A percentile compares a stretch with the other conserved stretches of the same genome.
These are phyloP conservation scores for Leptopilina boulardi DNA, from an alignment of 1,140 invertebrate species.

Conservation along the genomic window DNA sequence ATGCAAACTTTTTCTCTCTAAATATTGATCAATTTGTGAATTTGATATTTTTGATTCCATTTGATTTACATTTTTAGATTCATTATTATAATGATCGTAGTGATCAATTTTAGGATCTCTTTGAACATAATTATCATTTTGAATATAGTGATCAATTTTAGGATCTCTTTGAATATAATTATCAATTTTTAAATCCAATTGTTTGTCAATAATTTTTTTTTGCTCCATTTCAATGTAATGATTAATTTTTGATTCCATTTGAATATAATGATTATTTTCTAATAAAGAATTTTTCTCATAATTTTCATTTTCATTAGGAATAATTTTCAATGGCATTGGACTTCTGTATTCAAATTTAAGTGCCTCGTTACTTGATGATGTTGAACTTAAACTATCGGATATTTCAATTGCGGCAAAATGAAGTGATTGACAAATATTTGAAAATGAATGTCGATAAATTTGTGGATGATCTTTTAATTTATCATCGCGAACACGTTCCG, in stretches of 20 bases:
- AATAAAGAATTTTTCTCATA: too few relatives aligned
- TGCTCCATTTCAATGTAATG: not conserved
- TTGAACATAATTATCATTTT: too few relatives aligned
- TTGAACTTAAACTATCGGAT: not conserved
- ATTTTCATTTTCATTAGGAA: too few relatives aligned
- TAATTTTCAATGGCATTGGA: not conserved
- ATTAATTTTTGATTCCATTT: not conserved
- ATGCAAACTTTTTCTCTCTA: not conserved
- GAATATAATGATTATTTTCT: not conserved
- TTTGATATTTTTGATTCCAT: not conserved
- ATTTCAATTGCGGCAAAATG: not conserved
- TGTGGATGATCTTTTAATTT: not conserved
- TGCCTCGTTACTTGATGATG: not conserved
- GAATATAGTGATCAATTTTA: not conserved
- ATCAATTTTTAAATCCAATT: too few relatives aligned
- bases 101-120: too few relatives aligned
- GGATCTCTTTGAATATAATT: not conserved
- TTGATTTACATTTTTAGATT: too few relatives aligned
- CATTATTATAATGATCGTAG: too few relatives aligned
- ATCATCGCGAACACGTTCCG: too few relatives aligned
- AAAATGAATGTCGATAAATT: constrained; percentile 4
- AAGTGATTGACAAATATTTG: not conserved
- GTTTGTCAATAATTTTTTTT: too few relatives aligned
- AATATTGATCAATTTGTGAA: not conserved
- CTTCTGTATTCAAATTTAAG: not conserved